Evolutionary conservation across 1,140 invertebrate genomes (phyloP), one percentile per base, ranked within the genome.

Genomic region (Magallana gigas): DNA sequence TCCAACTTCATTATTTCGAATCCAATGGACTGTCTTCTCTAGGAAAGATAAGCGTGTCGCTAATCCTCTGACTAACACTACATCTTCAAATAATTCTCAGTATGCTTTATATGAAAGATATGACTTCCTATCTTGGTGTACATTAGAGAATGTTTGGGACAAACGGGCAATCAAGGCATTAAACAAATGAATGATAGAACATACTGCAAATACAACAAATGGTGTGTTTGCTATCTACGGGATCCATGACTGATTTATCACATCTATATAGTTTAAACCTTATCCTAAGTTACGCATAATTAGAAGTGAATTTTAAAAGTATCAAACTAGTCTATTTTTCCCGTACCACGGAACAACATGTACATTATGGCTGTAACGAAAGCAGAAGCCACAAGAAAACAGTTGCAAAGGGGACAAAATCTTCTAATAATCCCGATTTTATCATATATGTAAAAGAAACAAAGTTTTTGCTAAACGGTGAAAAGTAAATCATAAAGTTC

Each of bases 81-180:
- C n/a, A n/a, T n/a, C n/a, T n/a, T n/a, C n/a, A n/a, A n/a, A n/a
- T n/a, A n/a, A n/a, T n/a, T n/a, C n/a, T n/a, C n/a, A n/a, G n/a
- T n/a, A n/a, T n/a, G n/a, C n/a, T n/a, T n/a, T n/a, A n/a, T n/a
- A n/a, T n/a, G n/a, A n/a, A n/a, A n/a, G n/a, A n/a, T n/a, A n/a
- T n/a, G n/a, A n/a, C n/a, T n/a, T n/a, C 62, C 86, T 64, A 81
- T 91, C 89, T 23, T 90, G 83, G 0, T 90, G 89, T 1, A 93
- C 90, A 16, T 89, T 23, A 5, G 88, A 80, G 76, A 91, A 93
- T 9, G 92, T 92, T 59, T 91, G 89, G 16, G 92, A 92, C 90
- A 92, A 91, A 90, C 92, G 90, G 57, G 92, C 92, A 18, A 92
- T 92, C n/a, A 92, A 88, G n/a, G 87, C 87, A 87, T 92, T 92